phyloP scores from a whole-genome alignment of 92 coral and sea anemone genomes.

The Epizoanthus ramosus region DNA sequence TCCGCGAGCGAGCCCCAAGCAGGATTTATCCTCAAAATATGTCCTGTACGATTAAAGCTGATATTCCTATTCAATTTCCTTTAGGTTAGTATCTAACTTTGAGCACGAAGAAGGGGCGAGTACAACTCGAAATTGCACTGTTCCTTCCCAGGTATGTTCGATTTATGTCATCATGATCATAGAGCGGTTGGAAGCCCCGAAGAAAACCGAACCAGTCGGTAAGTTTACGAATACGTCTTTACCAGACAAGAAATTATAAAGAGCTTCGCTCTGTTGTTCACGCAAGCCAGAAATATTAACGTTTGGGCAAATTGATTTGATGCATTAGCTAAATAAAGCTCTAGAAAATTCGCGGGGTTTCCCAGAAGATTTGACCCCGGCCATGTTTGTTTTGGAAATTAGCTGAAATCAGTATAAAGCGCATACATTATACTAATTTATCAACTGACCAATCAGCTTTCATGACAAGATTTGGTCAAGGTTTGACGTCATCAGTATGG shows the following conservation, averaged over 20 bases:
- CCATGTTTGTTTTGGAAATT: not conserved
- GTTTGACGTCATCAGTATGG: no score
- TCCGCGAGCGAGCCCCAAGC: no score
- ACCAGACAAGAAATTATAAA: no score
- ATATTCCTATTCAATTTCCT: not conserved
- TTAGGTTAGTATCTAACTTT: slow-evolving; percentile 9
- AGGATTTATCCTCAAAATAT: not conserved
- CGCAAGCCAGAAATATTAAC: no score
- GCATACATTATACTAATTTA: no score
- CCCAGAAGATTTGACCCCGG: not conserved
- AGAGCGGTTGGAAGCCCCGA: no score
- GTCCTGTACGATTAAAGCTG: not conserved
- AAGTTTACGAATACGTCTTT: not conserved
- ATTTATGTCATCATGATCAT: no score
- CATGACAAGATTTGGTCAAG: not conserved
- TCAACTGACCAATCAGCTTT: not conserved
- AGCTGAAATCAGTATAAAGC: not conserved
- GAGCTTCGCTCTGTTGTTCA: no score
- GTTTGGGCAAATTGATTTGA: not conserved
- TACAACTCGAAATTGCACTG: no score
- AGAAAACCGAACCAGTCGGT: not conserved
- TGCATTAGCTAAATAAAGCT: not conserved
- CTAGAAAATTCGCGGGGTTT: not conserved
- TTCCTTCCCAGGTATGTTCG: no score
- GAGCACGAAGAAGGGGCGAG: slow-evolving; percentile 24